These are phyloP conservation scores for Herpetotheres cachinnans DNA, from an alignment of 2,113 vertebrate genomes.

Conservation along the genomic window DNA sequence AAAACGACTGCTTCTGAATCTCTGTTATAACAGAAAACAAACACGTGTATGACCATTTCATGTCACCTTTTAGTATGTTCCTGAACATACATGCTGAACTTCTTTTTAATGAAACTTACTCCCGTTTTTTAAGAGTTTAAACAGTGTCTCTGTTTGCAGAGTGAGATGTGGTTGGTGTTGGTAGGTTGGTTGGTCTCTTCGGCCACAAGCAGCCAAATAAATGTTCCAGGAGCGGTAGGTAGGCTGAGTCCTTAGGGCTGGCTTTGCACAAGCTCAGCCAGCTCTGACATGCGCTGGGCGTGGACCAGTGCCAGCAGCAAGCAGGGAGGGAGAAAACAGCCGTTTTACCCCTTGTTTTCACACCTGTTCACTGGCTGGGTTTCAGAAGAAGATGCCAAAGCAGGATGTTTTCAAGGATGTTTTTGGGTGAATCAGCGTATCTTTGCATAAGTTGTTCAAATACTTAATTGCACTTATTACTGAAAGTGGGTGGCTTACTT, in stretches of 20 bases:
- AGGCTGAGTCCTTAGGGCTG: neutral
- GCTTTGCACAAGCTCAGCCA: neutral
- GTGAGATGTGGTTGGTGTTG: no score
- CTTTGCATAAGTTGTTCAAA: neutral
- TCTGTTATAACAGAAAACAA: neutral
- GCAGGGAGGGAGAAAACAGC: neutral
- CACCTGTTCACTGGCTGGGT: fast-evolving
- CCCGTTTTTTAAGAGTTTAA: neutral
- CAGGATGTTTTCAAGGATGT: neutral
- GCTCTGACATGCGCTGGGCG: fast-evolving
- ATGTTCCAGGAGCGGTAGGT: fast-evolving
- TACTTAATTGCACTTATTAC: neutral
- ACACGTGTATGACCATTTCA: neutral
- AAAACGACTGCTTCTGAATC: neutral
- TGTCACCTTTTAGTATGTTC: neutral
- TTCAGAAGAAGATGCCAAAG: neutral
- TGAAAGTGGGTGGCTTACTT: neutral
- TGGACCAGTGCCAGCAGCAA: neutral
- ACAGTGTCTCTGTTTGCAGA: neutral
- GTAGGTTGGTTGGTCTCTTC: neutral
- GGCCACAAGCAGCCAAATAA: no score
- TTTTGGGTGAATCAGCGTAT: neutral
- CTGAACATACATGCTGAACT: neutral
- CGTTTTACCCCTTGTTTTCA: neutral
- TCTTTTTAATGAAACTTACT: neutral